Base-by-base conservation (phyloP, 2,888 invertebrate species). In the Meghimatium bilineatum region DNA sequence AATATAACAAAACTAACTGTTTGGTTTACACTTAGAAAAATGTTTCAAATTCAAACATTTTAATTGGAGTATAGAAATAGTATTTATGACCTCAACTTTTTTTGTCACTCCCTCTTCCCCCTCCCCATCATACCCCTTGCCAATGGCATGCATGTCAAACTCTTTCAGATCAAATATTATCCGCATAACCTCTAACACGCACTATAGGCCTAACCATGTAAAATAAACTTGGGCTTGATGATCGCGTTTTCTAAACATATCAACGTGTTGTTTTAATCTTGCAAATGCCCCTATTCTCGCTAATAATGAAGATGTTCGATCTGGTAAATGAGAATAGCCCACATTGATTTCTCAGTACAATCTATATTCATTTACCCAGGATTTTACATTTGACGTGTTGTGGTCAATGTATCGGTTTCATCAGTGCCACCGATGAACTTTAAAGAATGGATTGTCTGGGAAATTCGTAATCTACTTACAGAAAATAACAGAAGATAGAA, bases 291-390 rank as follows among this genome's bases (percentile, higher is more conserved):
- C 17, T 67, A 34, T 17, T 5, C 67, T 29, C 71, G 38, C n/a
- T 71, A 71, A 36, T 38, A 71, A 36, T 71, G 71, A 36, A 38
- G 26, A 36, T n/a, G 71, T 71, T 71, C 71, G 71, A 71, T 71
- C 71, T 71, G 71, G 38, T 23, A 71, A 23, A 26, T 36, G 36
- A 36, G 38, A 38, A 3, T 1, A 5, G 52, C 0, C 8, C 49
- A 1, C 32, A 52, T 52, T 74, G 52, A 52, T 52, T 74, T 74
- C 20, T 32, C 23, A 44, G 74, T 0, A 26, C 3, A 52, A 34
- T 44, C 32, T 74, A 20, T 74, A 52, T 52, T 23, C 74, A 74
- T 74, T 74, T 74, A 74, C 44, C 17, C 29, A 29, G 32, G 32
- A 20, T 74, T 74, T 52, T 52, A 74, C 17, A 52, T 74, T 52